Evolutionary conservation across 2,888 invertebrate species (phyloP).

Genomic region (Nemotelus nigrinus): DNA sequence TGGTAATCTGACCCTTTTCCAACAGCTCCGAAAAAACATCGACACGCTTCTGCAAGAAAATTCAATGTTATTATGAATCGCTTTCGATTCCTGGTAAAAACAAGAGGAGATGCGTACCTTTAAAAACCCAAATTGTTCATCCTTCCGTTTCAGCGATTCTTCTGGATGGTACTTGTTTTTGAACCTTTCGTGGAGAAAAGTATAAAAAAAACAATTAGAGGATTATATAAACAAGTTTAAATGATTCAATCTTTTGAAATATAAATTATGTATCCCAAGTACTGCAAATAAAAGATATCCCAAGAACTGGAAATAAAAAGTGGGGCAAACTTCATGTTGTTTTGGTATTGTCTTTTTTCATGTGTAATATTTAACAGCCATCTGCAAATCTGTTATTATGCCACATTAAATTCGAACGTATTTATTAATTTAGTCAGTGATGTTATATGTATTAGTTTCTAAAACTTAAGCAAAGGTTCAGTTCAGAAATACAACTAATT

Average conservation of each 20-base stretch:
- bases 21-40: constrained; percentile 89
- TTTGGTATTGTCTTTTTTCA: no score
- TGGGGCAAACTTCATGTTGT: no score
- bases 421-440: no score
- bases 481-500: no score
- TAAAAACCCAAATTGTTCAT: constrained; percentile 83
- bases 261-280: no score
- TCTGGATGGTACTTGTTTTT: constrained; percentile 99
- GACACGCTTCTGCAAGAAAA: constrained; percentile 76
- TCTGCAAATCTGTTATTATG: no score
- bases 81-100: neutral
- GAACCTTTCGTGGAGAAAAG: constrained; percentile 78
- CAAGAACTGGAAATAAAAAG: no score
- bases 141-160: constrained; percentile 89
- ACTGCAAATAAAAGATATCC: no score
- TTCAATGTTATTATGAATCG: neutral
- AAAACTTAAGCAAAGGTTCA: no score
- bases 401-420: no score
- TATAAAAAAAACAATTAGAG: constrained; percentile 49
- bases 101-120: constrained; percentile 69
- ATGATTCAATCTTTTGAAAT: neutral
- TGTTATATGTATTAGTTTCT: no score
- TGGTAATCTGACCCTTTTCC: constrained; percentile 76
- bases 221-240: neutral
- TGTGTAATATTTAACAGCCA: no score